Percentiles rank a stretch among this genome's conserved stretches.
Conservation (phyloP, 2,113 vertebrate species). For the Tinamus guttatus region DNA sequence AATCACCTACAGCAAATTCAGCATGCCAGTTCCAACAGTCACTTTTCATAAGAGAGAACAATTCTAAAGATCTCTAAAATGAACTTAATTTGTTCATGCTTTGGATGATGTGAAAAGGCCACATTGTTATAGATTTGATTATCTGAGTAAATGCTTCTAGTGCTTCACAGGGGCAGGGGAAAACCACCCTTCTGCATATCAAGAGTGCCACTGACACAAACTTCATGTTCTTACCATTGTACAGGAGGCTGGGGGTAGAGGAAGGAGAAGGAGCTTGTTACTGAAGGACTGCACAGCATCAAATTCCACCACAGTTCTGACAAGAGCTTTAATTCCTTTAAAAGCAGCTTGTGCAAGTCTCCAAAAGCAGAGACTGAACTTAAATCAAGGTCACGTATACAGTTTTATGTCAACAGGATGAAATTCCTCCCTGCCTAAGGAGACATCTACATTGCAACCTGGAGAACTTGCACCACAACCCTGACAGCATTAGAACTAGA, state of each 20-base stretch:
- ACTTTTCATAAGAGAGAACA: not conserved
- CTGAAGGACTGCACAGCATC: not conserved
- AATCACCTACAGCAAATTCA: not conserved
- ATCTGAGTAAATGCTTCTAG: not conserved
- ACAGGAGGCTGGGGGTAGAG: not conserved
- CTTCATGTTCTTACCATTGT: not conserved
- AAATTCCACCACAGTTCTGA: not conserved
- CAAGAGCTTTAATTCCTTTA: not conserved
- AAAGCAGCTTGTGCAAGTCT: not conserved
- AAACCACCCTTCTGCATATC: not conserved
- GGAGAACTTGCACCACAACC: not conserved
- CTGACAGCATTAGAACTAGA: not conserved
- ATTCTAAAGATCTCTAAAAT: not conserved
- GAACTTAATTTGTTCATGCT: not conserved
- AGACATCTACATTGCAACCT: not conserved
- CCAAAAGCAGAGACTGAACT: not conserved
- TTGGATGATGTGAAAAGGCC: not conserved
- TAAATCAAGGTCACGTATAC: not conserved
- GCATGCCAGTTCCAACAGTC: not conserved
- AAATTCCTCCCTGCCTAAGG: not conserved
- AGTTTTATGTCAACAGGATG: not conserved
- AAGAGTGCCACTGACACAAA: not conserved
- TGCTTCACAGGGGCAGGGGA: not conserved
- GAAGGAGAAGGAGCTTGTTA: not conserved
- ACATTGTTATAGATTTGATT: not conserved